Evolutionary conservation across 2,113 vertebrate species (phyloP).

Genomic region (Ia io): DNA sequence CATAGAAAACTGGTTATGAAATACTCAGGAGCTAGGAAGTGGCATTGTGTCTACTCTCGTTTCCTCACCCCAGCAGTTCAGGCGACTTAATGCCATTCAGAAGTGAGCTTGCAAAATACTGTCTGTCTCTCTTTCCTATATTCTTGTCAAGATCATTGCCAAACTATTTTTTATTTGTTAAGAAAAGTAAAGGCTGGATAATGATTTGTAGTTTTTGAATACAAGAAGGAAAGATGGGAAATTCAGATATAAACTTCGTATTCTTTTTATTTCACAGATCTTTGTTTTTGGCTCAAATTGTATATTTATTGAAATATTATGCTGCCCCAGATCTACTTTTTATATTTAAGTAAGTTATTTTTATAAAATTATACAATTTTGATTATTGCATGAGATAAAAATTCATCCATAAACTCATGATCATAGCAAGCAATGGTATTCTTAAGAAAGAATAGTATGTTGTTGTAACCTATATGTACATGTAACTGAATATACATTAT

Average conservation of each 20-base stretch:
- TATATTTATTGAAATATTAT: not conserved
- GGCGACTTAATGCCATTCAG: not conserved
- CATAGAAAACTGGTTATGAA: constrained; percentile 11
- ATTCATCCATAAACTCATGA: not conserved
- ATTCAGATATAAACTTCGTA: not conserved
- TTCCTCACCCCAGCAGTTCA: not conserved
- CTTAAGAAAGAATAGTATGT: not conserved
- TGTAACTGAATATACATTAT: not conserved
- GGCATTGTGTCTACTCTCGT: not conserved
- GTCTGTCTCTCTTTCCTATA: not conserved
- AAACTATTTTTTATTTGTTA: not conserved
- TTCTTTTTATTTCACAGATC: not conserved
- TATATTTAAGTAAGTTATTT: not conserved
- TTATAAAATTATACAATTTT: not conserved
- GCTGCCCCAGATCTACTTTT: not conserved
- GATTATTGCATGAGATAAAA: not conserved
- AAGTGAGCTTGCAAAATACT: not conserved
- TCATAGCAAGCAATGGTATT: not conserved
- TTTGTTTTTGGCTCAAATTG: not conserved
- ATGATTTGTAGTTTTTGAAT: not conserved
- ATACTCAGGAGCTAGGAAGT: not conserved
- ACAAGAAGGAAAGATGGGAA: not conserved
- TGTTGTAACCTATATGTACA: not conserved
- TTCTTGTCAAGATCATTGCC: not conserved
- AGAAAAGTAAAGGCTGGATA: not conserved